Evolutionary conservation across 2,888 invertebrate species (phyloP), one percentile per base, ranked within the genome.

Genomic region (Aleiodes testaceus): DNA sequence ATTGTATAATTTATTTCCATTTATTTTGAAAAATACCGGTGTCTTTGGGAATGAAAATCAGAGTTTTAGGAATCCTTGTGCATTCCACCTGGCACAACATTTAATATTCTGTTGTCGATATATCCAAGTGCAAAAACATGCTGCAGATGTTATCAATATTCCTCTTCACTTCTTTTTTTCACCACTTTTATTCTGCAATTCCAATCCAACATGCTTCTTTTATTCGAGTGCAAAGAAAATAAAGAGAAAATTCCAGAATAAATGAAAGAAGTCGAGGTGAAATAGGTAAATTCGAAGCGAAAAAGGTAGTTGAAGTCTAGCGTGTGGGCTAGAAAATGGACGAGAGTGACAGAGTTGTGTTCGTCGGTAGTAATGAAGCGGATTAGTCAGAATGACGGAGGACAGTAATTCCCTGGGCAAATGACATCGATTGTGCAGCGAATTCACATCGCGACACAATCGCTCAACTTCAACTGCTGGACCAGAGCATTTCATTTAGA

Each of bases 321-420:
- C 11, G 16, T 36, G 59, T 66, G 47, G 47, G 61, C 47, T 36
- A 66, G 36, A 65, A 36, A 49, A 72, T 53, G 59, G 81, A 79
- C 78, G 74, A 79, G 78, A 78, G 81, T 84, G 83, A 84, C 82
- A 79, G 81, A 84, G 83, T 79, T 80, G 79, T 80, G 79, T 83
- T 70, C 83, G 83, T 85, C 84, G 80, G 76, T 76, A 79, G 81
- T 85, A 85, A 85, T 82, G 84, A 84, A 84, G 82, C 81, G 81
- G 81, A 84, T 85, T 86, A 85, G 82, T 85, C 80, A 83, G 81
- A 77, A 81, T 84, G 84, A 85, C 82, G 79, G 82, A 86, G 80
- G 79, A 80, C 80, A 78, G 82, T 83, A 85, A 85, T 85, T 85
- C 79, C 80, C 82, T 79, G 80, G 80, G 82, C 80, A 85, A 86